Evolutionary conservation across 2,888 invertebrate genomes (phyloP).

Genomic region (Uloborus plumipes): DNA sequence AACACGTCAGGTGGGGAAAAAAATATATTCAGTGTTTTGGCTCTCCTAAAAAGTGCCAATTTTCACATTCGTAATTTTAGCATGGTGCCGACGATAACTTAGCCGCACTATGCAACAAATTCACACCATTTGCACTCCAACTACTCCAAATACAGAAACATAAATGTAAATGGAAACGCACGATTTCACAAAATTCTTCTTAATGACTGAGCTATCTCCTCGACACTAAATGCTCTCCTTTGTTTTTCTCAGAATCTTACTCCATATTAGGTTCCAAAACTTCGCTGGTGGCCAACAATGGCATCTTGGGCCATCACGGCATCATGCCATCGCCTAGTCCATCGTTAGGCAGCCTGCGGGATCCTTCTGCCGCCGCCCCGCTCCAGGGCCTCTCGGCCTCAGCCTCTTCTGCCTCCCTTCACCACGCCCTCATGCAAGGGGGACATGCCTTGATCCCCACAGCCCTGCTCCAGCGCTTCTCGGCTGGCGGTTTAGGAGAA

Average conservation of each 20-base stretch:
- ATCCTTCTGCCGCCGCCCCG: conserved; percentile 26
- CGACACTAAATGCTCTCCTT: too few relatives aligned
- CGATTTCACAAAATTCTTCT: too few relatives aligned
- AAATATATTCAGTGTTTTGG: too few relatives aligned
- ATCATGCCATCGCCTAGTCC: conserved; percentile 55
- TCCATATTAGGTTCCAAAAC: conserved; percentile 34
- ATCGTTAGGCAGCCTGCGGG: conserved; percentile 48
- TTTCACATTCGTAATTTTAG: too few relatives aligned
- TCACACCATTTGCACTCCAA: too few relatives aligned
- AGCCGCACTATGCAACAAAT: too few relatives aligned
- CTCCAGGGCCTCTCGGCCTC: conserved; percentile 38
- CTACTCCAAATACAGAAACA: too few relatives aligned
- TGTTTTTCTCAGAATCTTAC: conserved; percentile 27
- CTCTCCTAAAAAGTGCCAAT: too few relatives aligned
- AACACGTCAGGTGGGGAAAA: too few relatives aligned
- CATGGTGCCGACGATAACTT: too few relatives aligned
- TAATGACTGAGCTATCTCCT: too few relatives aligned
- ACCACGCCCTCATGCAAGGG: conserved; percentile 39
- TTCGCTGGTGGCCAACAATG: conserved; percentile 26
- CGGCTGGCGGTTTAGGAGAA: conserved; percentile 21
- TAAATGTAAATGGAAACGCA: too few relatives aligned
- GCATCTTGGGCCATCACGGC: conserved; percentile 24
- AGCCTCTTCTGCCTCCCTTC: conserved; percentile 42
- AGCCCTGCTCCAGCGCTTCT: conserved; percentile 44
- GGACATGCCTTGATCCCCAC: conserved; percentile 51